phyloP scores from a whole-genome alignment of 2,797 vertebrate species.

The Adelosebastes latens region DNA sequence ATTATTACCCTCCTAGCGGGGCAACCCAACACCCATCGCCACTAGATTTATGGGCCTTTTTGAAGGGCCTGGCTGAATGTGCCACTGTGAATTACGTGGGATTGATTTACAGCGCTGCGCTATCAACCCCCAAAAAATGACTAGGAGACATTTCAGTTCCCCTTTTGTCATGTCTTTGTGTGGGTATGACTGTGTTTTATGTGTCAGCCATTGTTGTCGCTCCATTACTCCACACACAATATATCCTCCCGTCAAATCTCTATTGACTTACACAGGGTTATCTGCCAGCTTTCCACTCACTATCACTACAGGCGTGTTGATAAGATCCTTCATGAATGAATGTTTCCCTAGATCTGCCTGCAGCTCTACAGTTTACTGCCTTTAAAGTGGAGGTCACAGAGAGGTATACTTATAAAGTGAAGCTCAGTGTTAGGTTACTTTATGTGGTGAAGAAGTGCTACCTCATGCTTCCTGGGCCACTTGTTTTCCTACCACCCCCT shows the following conservation, averaged over 20 bases:
- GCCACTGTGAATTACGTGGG: constrained; percentile 37
- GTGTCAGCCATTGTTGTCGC: constrained; percentile 21
- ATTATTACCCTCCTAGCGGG: constrained; percentile 55
- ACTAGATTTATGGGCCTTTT: constrained; percentile 51
- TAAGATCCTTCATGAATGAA: constrained; percentile 54
- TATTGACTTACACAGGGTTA: constrained; percentile 23
- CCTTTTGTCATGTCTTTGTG: constrained; percentile 41
- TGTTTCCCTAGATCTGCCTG: not conserved
- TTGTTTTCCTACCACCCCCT: constrained; percentile 13
- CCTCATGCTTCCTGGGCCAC: constrained; percentile 47
- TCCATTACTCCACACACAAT: constrained; percentile 34
- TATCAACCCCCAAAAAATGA: constrained; percentile 40
- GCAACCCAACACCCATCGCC: constrained; percentile 14
- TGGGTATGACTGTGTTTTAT: constrained; percentile 22
- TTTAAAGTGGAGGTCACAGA: constrained; percentile 13
- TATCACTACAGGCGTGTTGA: constrained; percentile 20
- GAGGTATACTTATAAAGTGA: not conserved
- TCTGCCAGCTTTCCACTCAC: constrained; percentile 44
- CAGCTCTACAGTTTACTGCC: constrained; percentile 6
- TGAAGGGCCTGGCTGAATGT: constrained; percentile 37
- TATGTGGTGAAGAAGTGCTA: constrained; percentile 48
- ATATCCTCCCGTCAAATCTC: constrained; percentile 36
- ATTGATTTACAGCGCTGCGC: constrained; percentile 49
- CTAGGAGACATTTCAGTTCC: constrained; percentile 32
- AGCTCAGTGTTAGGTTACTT: constrained; percentile 23